Conservation (phyloP, 2,888 invertebrate genomes). For the Zaprionus obscuricornis region DNA sequence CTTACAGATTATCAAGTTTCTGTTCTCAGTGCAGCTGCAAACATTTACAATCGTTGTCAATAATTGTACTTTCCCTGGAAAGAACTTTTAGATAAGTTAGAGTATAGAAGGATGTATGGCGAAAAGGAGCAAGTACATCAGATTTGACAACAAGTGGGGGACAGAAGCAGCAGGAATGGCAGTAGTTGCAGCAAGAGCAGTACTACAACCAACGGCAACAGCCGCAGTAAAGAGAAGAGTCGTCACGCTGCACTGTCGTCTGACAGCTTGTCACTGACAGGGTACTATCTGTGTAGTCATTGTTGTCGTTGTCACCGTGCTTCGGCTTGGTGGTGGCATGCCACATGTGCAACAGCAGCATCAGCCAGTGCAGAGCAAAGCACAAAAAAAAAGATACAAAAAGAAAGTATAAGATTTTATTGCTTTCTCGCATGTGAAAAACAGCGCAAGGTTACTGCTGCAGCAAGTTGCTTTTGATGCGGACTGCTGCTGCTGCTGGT, state of each 20-base stretch:
- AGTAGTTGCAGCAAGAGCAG: too few species aligned
- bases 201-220: too few species aligned
- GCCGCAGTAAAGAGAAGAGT: too few species aligned
- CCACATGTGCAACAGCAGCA: conserved; percentile 55
- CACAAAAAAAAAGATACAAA: conserved; percentile 45
- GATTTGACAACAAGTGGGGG: conserved; percentile 64
- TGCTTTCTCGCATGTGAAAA: conserved; percentile 70
- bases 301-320: conserved; percentile 71
- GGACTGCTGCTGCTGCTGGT: conserved; percentile 7
- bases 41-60: too few species aligned
- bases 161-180: too few species aligned
- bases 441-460: conserved; percentile 52
- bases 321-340: conserved; percentile 48
- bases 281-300: conserved; percentile 69
- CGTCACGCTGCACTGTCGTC: conserved; percentile 38
- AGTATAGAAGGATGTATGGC: conserved; percentile 18
- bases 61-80: too few species aligned
- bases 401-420: conserved; percentile 75
- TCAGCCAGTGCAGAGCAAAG: conserved; percentile 13
- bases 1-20: too few species aligned
- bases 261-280: conserved; percentile 72
- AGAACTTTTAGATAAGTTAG: conserved; percentile 12
- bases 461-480: conserved; percentile 53
- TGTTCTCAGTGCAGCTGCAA: too few species aligned
- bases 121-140: conserved; percentile 37